phyloP scores from a whole-genome alignment of 2,797 vertebrate genomes.

The Lutjanus campechanus region DNA sequence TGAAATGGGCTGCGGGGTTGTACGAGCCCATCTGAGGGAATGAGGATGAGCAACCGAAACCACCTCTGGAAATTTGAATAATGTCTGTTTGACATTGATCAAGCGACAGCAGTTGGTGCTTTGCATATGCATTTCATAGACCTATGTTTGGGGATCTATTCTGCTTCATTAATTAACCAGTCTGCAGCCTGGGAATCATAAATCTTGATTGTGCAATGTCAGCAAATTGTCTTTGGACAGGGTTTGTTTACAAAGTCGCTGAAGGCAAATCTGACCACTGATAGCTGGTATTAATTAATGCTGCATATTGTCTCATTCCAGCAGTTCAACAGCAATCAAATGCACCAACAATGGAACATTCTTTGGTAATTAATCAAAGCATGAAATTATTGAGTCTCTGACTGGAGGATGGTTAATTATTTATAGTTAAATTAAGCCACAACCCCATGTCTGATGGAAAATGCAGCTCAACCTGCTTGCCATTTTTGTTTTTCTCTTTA shows the following conservation, averaged over 20 bases:
- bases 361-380: conserved; percentile 81
- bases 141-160: conserved; percentile 57
- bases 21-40: conserved; percentile 43
- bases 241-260: conserved; percentile 73
- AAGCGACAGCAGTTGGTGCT: conserved; percentile 72
- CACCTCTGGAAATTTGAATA: conserved; percentile 64
- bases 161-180: conserved; percentile 72
- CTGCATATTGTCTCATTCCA: conserved; percentile 73
- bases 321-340: conserved; percentile 76
- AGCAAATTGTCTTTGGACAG: conserved; percentile 68
- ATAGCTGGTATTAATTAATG: conserved; percentile 83
- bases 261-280: conserved; percentile 73
- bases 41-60: conserved; percentile 49
- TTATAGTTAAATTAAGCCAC: conserved; percentile 73
- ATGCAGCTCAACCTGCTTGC: conserved; percentile 61
- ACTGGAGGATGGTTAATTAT: conserved; percentile 78
- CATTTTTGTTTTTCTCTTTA: conserved; percentile 57
- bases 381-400: conserved; percentile 72
- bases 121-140: conserved; percentile 66
- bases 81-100: conserved; percentile 76
- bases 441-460: conserved; percentile 69
- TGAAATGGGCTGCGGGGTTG: conserved; percentile 39
- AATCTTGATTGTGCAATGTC: conserved; percentile 77
- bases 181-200: conserved; percentile 69
- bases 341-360: conserved; percentile 67